Conservation (phyloP, 92 coral and sea anemone genomes). For the Porites rus region DNA sequence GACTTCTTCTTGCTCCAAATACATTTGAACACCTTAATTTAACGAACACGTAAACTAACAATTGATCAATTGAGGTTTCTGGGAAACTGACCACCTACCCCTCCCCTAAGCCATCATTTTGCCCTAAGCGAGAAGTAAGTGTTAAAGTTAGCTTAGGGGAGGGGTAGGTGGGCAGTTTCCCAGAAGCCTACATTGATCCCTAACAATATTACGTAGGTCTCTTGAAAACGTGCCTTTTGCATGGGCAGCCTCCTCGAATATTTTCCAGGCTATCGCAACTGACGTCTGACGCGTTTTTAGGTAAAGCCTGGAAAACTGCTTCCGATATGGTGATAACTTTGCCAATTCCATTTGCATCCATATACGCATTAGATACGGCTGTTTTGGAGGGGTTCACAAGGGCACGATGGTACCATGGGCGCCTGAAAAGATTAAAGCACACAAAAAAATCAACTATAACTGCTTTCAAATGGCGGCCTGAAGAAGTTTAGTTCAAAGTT, state of each 20-base stretch:
- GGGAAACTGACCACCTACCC: no score
- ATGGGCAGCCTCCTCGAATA: slow-evolving; percentile 87
- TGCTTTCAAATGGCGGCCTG: not conserved
- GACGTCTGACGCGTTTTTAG: slow-evolving; percentile 53
- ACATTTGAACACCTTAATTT: no score
- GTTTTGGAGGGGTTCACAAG: slow-evolving; percentile 94
- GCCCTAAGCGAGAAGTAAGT: no score
- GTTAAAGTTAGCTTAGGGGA: no score
- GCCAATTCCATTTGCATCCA: slow-evolving; percentile 97
- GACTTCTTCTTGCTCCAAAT: no score
- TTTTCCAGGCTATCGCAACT: slow-evolving; percentile 65
- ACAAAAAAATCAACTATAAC: not conserved
- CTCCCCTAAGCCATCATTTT: no score
- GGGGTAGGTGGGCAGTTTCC: no score
- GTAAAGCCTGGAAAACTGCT: slow-evolving; percentile 89
- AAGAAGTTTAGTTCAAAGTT: no score
- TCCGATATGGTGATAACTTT: slow-evolving; percentile 96
- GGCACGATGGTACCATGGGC: slow-evolving; percentile 98
- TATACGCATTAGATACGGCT: slow-evolving; percentile 96
- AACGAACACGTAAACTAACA: no score
- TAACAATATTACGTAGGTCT: no score
- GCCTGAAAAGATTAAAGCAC: slow-evolving; percentile 42
- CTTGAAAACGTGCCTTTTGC: slow-evolving; percentile 67
- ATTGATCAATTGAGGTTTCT: no score
- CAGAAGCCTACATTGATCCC: no score